Percentiles rank a stretch among this genome's conserved stretches.
Evolutionary conservation across 2,888 invertebrate genomes (phyloP).

Genomic region (Priocnemis perturbator): DNA sequence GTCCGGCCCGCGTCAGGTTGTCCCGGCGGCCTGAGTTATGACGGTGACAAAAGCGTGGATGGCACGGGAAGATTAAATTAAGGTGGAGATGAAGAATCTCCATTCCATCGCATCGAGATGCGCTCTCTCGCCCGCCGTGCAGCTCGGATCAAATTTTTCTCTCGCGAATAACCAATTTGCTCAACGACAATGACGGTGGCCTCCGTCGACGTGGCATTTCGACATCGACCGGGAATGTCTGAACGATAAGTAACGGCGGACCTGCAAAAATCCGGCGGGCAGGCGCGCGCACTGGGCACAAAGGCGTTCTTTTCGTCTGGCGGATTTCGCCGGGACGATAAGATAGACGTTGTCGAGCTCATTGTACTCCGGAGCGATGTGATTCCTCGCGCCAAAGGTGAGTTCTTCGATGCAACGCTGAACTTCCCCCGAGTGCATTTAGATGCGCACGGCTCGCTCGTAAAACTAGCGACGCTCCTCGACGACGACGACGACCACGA

Average conservation of each 20-base stretch:
- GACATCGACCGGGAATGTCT: too few relatives aligned
- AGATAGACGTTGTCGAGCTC: conserved; percentile 25
- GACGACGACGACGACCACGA: too few relatives aligned
- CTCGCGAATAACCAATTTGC: not conserved
- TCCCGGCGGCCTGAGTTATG: conserved; percentile 45
- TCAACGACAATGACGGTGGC: not conserved
- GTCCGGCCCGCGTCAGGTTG: conserved; percentile 44
- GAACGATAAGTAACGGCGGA: not conserved
- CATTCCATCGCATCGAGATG: conserved; percentile 18
- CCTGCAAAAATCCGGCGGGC: not conserved
- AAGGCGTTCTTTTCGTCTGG: conserved; percentile 3
- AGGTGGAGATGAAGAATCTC: conserved; percentile 18
- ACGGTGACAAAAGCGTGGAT: conserved; percentile 48
- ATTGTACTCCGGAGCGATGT: conserved; percentile 17
- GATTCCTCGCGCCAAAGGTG: not conserved
- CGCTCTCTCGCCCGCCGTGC: conserved; percentile 18
- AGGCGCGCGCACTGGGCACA: not conserved
- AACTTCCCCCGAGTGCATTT: conserved; percentile 38
- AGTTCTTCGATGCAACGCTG: conserved; percentile 17
- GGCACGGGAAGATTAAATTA: conserved; percentile 48
- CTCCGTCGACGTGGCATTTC: not conserved
- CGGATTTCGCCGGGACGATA: conserved; percentile 34
- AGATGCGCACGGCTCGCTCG: conserved; percentile 42
- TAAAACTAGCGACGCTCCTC: conserved; percentile 36
- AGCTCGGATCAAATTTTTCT: not conserved